A percentile compares a stretch with the other conserved stretches of the same genome.
Evolutionary conservation across 2,888 invertebrate genomes (phyloP).

Genomic region (Hesperia comma): DNA sequence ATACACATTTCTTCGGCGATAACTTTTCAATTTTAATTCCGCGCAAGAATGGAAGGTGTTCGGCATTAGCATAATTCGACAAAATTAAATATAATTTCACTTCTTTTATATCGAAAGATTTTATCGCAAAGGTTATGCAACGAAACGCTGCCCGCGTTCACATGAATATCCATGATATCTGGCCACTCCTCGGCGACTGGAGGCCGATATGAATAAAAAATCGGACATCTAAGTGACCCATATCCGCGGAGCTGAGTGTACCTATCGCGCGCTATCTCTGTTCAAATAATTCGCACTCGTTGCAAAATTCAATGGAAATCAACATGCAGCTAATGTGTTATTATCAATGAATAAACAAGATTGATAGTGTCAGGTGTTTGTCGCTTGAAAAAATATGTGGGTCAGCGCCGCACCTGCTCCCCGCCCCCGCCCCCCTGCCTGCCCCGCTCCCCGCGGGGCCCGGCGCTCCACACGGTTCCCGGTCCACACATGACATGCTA

Average conservation of each 20-base stretch:
- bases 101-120: conserved; percentile 2
- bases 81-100: neutral
- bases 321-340: conserved; percentile 46
- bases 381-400: conserved; percentile 51
- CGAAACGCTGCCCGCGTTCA: neutral
- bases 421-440: neutral
- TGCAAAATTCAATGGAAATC: conserved; percentile 52
- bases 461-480: no score
- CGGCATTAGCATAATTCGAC: neutral
- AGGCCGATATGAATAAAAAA: conserved; percentile 29
- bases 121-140: neutral
- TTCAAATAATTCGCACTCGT: conserved; percentile 52
- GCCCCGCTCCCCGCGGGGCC: neutral
- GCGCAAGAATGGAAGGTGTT: neutral
- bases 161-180: conserved; percentile 24
- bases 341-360: conserved; percentile 56
- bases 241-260: neutral
- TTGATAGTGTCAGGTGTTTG: conserved; percentile 52
- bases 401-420: conserved; percentile 57
- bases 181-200: conserved; percentile 20
- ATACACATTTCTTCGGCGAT: conserved; percentile 10
- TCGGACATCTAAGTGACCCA: conserved; percentile 28
- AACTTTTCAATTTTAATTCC: conserved; percentile 5
- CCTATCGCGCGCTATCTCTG: conserved; percentile 37
- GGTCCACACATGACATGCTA: no score